A percentile compares a stretch with the other conserved stretches of the same genome.
Evolutionary conservation across 2,888 invertebrate genomes (phyloP).

Genomic region (Pollenia angustigena): DNA sequence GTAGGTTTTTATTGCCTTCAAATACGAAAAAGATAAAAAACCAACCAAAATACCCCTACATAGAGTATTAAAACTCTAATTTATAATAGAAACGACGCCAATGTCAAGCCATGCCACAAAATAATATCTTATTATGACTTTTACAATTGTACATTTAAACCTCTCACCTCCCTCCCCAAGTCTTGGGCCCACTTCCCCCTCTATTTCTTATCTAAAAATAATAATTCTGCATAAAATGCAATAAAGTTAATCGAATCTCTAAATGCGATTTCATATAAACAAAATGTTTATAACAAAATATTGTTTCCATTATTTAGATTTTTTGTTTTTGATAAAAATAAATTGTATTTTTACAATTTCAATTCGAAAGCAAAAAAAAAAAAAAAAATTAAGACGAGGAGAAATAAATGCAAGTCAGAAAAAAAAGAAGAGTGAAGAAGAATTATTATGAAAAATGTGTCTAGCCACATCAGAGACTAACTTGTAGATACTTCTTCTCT

Average conservation of each 20-base stretch:
- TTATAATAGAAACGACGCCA: slow-evolving; percentile 59
- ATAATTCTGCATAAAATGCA: slow-evolving; percentile 14
- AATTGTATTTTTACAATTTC: slow-evolving; percentile 61
- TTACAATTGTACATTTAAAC: slow-evolving; percentile 10
- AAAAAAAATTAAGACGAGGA: neutral
- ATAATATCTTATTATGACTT: slow-evolving; percentile 35
- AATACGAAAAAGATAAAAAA: slow-evolving; percentile 26
- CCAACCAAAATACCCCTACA: slow-evolving; percentile 20
- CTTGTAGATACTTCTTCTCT: neutral
- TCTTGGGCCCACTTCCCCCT: neutral
- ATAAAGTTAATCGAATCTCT: slow-evolving; percentile 59
- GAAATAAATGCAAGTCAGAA: slow-evolving; percentile 1
- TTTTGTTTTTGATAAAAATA: slow-evolving; percentile 60
- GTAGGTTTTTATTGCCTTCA: slow-evolving; percentile 47
- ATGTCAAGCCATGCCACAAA: slow-evolving; percentile 41
- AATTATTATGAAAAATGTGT: slow-evolving; percentile 73
- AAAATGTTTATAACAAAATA: slow-evolving; percentile 39
- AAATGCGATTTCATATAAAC: slow-evolving; percentile 30
- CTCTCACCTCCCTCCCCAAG: neutral
- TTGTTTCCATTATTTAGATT: slow-evolving; percentile 52
- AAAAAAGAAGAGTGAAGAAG: neutral
- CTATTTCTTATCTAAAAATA: neutral
- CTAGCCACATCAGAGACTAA: slow-evolving; percentile 69
- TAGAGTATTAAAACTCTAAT: slow-evolving; percentile 14
- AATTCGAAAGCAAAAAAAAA: slow-evolving; percentile 41